Conservation (phyloP, 2,888 invertebrate genomes). For the Crepidodera aurea region DNA sequence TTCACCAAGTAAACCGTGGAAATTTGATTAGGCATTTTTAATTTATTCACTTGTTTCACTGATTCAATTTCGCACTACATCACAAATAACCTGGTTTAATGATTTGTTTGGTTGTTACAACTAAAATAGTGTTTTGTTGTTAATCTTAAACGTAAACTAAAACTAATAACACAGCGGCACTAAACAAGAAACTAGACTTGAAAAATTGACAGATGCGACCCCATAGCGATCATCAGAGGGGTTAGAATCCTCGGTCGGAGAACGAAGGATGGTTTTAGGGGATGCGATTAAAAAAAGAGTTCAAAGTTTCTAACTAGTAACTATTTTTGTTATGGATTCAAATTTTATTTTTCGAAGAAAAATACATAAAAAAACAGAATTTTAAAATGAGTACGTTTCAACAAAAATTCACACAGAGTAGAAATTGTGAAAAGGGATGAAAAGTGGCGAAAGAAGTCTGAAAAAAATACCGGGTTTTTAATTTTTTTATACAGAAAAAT, state of each 20-base stretch:
- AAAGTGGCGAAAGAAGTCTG: too few relatives aligned
- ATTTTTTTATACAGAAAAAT: too few relatives aligned
- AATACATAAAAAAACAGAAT: too few relatives aligned
- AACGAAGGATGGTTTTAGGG: not conserved
- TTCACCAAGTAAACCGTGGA: too few relatives aligned
- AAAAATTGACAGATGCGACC: constrained; percentile 64
- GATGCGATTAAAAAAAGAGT: too few relatives aligned
- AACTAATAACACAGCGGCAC: constrained; percentile 47
- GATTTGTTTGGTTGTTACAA: not conserved
- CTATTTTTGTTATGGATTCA: too few relatives aligned
- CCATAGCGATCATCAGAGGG: constrained; percentile 53
- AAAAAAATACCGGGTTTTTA: too few relatives aligned
- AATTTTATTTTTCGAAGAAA: too few relatives aligned
- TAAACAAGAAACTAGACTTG: constrained; percentile 52
- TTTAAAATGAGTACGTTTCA: too few relatives aligned
- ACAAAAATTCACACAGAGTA: too few relatives aligned
- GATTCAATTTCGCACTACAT: not conserved
- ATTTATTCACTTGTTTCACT: not conserved
- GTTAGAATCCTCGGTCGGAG: constrained; percentile 54
- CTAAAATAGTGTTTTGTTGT: not conserved
- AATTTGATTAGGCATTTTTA: not conserved
- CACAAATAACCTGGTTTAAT: not conserved
- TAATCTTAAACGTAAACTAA: constrained; percentile 48
- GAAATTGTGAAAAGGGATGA: too few relatives aligned
- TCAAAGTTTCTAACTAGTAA: too few relatives aligned